phyloP scores from a whole-genome alignment of 1,140 invertebrate species.

The Chymomyza costata region DNA sequence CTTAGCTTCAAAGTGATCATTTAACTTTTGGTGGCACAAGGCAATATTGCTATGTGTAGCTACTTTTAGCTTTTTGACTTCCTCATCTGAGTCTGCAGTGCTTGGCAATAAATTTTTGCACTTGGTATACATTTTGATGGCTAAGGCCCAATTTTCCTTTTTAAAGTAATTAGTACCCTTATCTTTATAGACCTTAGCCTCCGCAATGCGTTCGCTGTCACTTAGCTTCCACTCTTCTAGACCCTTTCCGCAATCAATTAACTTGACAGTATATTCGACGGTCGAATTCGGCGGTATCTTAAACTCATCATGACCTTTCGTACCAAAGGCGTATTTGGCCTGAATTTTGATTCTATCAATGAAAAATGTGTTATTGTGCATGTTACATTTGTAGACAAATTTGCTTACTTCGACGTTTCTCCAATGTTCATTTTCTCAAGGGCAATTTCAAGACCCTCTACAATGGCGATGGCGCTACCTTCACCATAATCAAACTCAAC shows the following conservation, averaged over 20 bases:
- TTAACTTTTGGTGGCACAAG: conserved; percentile 88
- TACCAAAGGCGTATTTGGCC: conserved; percentile 89
- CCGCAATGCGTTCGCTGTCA: conserved; percentile 85
- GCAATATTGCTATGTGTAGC: conserved; percentile 90
- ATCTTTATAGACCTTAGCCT: conserved; percentile 89
- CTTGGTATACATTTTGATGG: conserved; percentile 93
- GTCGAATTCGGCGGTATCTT: conserved; percentile 87
- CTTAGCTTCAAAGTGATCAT: conserved; percentile 84
- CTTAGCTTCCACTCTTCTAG: conserved; percentile 90
- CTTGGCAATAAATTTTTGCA: conserved; percentile 77
- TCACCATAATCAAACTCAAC: conserved; percentile 92
- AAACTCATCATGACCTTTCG: conserved; percentile 81
- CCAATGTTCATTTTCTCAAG: conserved; percentile 88
- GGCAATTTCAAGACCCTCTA: conserved; percentile 90
- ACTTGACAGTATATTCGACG: conserved; percentile 87
- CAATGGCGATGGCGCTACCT: conserved; percentile 83
- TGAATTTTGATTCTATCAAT: conserved; percentile 78
- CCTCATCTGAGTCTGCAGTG: conserved; percentile 64
- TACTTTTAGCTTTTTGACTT: conserved; percentile 78
- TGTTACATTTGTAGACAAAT: not conserved
- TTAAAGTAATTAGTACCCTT: conserved; percentile 96
- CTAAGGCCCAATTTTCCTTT: conserved; percentile 83
- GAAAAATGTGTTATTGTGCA: not conserved
- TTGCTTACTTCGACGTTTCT: conserved; percentile 82
- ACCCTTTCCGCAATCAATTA: conserved; percentile 89